Evolutionary conservation across 2,797 vertebrate species (phyloP), one percentile per base, ranked within the genome.

Genomic region (Dicrostonyx torquatus): DNA sequence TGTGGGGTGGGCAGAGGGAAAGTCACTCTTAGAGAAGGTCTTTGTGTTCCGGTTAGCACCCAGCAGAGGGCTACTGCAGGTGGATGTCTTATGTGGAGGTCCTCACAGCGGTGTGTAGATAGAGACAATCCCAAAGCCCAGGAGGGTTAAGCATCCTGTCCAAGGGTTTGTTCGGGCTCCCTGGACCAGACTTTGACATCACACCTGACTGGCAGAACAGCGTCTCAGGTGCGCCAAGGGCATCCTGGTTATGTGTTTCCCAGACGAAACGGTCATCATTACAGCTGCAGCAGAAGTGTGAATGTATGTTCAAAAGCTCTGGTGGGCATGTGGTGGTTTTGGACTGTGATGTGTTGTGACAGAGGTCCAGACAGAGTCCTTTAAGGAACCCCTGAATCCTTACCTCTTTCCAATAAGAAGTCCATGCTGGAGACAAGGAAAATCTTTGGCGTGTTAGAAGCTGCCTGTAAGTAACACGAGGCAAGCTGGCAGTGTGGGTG

Each of bases 381-480:
- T 43, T 22, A 64, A 88, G 88, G 48, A 64, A 82, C 6, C 9
- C 64, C 53, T 64, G 43, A 37, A 34, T 1, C 29, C 77, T 75
- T 48, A 79, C 11, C 55, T 73, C n/a, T 14, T 82, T 80, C 77
- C 22, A 26, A 7, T 10, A 60, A 78, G 64, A 90, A 93, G 82
- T 64, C 60, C 40, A 2, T 15, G 29, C 72, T 26, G 0, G 37
- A 93, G 48, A 68, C 26, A 17, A 58, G 68, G 60, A 91, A 78
- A 70, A 58, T 22, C 53, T 58, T 94, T n/a, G 55, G 43, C 86
- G 94, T 95, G 77, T 86, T 84, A 50, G n/a, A 93, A 94, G 40
- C 66, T 40, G 89, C 75, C 75, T 70, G 4, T 17, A 66, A 66
- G 68, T 75, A 89, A 90, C 83, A 62, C 83, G 88, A 96, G 58